Evolutionary conservation across 2,888 invertebrate species (phyloP).

Genomic region (Tachystola acroxantha): DNA sequence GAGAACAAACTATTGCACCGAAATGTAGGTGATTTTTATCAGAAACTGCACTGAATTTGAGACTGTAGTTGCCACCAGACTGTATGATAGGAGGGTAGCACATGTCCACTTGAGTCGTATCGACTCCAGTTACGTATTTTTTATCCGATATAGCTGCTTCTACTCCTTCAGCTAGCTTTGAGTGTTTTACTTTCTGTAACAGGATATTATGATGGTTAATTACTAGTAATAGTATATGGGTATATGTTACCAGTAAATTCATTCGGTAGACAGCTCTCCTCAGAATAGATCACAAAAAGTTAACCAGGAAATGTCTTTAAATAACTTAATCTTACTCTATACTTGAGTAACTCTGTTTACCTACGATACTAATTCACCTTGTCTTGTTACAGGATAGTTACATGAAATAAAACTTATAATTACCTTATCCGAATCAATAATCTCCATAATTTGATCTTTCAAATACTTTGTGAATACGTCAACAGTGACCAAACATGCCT

Average conservation of each 20-base stretch:
- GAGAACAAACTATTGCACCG: conserved; percentile 95
- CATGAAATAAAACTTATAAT: conserved; percentile 9
- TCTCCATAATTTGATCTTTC: conserved; percentile 98
- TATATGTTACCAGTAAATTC: no score
- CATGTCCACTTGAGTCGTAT: conserved; percentile 94
- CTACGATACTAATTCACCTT: no score
- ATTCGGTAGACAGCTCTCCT: no score
- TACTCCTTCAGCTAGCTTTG: conserved; percentile 95
- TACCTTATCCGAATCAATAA: conserved; percentile 97
- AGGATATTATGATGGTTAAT: background rate
- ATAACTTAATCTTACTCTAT: no score
- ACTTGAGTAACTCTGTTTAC: no score
- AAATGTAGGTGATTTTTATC: conserved; percentile 97
- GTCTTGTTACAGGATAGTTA: no score
- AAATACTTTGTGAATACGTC: conserved; percentile 98
- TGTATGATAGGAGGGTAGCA: conserved; percentile 99
- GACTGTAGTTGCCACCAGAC: conserved; percentile 97
- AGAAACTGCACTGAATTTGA: conserved; percentile 97
- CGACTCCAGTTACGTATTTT: conserved; percentile 95
- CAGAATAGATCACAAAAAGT: no score
- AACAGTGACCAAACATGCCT: conserved; percentile 94
- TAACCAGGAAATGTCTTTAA: no score
- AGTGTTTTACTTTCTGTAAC: conserved; percentile 95
- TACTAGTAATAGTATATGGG: no score
- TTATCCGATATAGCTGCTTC: conserved; percentile 96